Conservation (phyloP, 2,888 invertebrate genomes). For the Hirtodrosophila alboralis region DNA sequence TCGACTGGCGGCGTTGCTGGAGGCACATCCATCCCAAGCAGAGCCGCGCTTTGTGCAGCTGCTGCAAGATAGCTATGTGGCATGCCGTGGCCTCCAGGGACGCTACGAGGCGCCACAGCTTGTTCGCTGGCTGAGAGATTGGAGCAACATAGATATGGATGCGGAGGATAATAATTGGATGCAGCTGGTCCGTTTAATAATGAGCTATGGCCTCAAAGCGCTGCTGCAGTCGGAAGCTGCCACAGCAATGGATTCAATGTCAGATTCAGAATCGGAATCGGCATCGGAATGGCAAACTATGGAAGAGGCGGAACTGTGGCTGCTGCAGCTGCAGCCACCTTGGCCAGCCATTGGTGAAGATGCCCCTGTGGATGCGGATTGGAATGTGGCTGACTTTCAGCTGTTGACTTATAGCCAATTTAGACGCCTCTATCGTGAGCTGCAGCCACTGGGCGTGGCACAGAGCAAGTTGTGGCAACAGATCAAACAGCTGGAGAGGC, state of each 20-base stretch:
- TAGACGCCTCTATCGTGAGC: slow-evolving; percentile 2
- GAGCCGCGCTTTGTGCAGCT: slow-evolving; percentile 33
- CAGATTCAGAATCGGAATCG: not conserved
- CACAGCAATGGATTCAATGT: too few relatives aligned
- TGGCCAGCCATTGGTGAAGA: slow-evolving; percentile 14
- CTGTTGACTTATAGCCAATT: slow-evolving; percentile 5
- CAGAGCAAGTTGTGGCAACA: slow-evolving; percentile 17
- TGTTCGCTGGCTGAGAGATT: slow-evolving; percentile 22
- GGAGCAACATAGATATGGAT: not conserved
- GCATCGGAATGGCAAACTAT: too few relatives aligned
- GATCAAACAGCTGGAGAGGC: slow-evolving; percentile 25
- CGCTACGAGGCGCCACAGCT: slow-evolving; percentile 9
- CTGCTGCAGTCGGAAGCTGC: not conserved
- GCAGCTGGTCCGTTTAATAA: slow-evolving; percentile 10
- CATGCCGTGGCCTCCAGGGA: slow-evolving; percentile 33
- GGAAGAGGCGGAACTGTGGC: slow-evolving; percentile 14
- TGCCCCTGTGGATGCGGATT: not conserved
- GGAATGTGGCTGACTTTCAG: not conserved
- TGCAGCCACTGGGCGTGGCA: slow-evolving; percentile 8
- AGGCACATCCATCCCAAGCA: not conserved
- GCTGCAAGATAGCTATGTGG: slow-evolving; percentile 33
- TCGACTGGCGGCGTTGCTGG: slow-evolving; percentile 14
- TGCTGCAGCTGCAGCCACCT: slow-evolving; percentile 13
- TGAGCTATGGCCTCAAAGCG: not conserved
- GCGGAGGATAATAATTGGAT: not conserved